Base-by-base conservation (phyloP, 1,140 invertebrate genomes). In the Drosophila hydei region DNA sequence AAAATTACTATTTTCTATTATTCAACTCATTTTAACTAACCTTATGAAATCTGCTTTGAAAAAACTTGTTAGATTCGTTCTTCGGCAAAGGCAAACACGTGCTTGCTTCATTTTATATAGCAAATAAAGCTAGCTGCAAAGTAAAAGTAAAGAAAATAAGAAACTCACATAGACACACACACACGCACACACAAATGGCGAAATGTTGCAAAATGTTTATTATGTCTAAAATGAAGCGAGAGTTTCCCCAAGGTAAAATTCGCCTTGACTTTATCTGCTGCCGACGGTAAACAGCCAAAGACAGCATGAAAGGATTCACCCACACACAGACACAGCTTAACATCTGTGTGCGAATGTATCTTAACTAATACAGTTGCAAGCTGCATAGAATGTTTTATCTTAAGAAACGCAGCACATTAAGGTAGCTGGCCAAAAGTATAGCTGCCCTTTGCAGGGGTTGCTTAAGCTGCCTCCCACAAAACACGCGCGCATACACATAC, bases 41-140 rank as follows among this genome's bases (percentile, higher is more conserved):
- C 6, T 23, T 38, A n/a, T 8, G 4, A 30, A 6, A 9, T 16
- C 8, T 9, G 1, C 30, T 8, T 9, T 9, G 56, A 56, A 60
- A 87, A 77, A 54, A 85, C 80, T 87, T 85, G 80, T 85, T 85
- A 77, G 81, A 74, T 79, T 79, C 50, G 9, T 69, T 54, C 21
- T 5, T 12, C 42, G 19, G 19, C 40, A 27, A 30, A 27, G 38
- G 4, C 7, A 25, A 58, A 61, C 81, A 77, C 76, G 79, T 84
- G 79, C 38, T 59, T 33, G 45, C n/a, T 11, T 14, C 40, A 4
- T 8, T 27, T 42, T 52, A 12, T 40, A 38, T 59, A 16, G 11
- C 8, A 16, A 58, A n/a, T 42, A 38, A 19, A 59, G 42, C 12
- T 42, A 21, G 12, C 43, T n/a, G n/a, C 3, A 61, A 25, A 12